A percentile compares a stretch with the other conserved stretches of the same genome.
Evolutionary conservation across 2,888 invertebrate species (phyloP).

Genomic region (Alentia gelatinosa): DNA sequence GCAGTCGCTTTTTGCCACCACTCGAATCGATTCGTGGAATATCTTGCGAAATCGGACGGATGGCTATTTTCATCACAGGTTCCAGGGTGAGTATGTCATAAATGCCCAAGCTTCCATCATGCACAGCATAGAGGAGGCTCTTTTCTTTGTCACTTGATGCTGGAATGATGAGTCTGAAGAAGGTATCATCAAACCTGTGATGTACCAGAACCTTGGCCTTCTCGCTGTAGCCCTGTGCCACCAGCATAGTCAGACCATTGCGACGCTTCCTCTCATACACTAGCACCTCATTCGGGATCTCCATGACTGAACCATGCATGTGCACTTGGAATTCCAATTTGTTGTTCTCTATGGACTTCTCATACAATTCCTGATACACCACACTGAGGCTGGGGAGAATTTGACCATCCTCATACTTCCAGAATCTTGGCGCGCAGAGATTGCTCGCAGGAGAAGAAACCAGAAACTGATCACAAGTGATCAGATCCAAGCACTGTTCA

Average conservation of each 20-base stretch:
- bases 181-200: neutral
- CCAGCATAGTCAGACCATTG: constrained; percentile 12
- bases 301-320: constrained; percentile 36
- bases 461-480: neutral
- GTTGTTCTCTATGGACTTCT: constrained; percentile 1
- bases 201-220: constrained; percentile 22
- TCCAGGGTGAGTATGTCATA: constrained; percentile 26
- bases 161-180: constrained; percentile 33
- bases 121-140: constrained; percentile 30
- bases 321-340: neutral
- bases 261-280: constrained; percentile 56
- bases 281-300: neutral
- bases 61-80: neutral
- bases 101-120: constrained; percentile 58
- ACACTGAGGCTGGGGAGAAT: neutral
- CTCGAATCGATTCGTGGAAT: constrained; percentile 50
- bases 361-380: neutral
- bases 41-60: constrained; percentile 57
- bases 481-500: constrained; percentile 60
- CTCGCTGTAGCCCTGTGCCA: neutral
- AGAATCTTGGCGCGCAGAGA: constrained; percentile 55
- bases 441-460: constrained; percentile 50
- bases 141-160: neutral
- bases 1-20: constrained; percentile 56
- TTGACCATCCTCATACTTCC: constrained; percentile 49